phyloP scores from a whole-genome alignment of 2,113 vertebrate genomes.

The Anarrhichthys ocellatus region DNA sequence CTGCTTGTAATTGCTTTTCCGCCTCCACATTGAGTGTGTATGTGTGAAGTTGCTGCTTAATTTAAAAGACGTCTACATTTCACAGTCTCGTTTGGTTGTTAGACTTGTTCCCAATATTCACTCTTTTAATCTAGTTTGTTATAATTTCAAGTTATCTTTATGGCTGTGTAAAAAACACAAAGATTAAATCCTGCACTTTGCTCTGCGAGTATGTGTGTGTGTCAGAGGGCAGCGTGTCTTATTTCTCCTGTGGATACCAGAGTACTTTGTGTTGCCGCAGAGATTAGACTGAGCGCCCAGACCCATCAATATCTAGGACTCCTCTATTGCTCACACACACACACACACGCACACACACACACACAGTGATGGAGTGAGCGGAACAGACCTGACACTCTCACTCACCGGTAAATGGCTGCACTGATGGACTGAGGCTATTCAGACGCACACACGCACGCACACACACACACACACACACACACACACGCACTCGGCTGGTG shows the following conservation, averaged over 20 bases:
- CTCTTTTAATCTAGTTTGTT: constrained; percentile 47
- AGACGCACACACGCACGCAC: not conserved
- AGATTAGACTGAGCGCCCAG: constrained; percentile 65
- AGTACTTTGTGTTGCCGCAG: constrained; percentile 63
- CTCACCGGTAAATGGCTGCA: constrained; percentile 67
- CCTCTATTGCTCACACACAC: constrained; percentile 54
- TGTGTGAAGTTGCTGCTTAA: constrained; percentile 38
- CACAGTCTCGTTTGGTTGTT: constrained; percentile 49
- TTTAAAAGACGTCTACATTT: constrained; percentile 56
- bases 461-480: constrained; percentile 18
- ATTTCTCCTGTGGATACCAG: constrained; percentile 61
- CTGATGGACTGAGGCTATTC: constrained; percentile 69
- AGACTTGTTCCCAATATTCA: constrained; percentile 36
- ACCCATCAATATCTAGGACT: constrained; percentile 73
- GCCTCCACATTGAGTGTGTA: constrained; percentile 22
- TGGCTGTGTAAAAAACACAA: constrained; percentile 21
- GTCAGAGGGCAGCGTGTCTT: constrained; percentile 32
- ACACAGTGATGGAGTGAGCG: constrained; percentile 58
- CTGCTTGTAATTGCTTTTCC: constrained; percentile 74
- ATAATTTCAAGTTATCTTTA: constrained; percentile 50
- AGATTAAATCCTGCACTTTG: constrained; percentile 26
- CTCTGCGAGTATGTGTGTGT: constrained; percentile 12
- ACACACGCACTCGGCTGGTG: constrained; percentile 49
- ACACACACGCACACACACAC: constrained; percentile 11
- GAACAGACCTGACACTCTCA: constrained; percentile 68